These are phyloP conservation scores for Hydriomena furcata DNA, from an alignment of 2,888 invertebrate genomes.

Conservation along the genomic window DNA sequence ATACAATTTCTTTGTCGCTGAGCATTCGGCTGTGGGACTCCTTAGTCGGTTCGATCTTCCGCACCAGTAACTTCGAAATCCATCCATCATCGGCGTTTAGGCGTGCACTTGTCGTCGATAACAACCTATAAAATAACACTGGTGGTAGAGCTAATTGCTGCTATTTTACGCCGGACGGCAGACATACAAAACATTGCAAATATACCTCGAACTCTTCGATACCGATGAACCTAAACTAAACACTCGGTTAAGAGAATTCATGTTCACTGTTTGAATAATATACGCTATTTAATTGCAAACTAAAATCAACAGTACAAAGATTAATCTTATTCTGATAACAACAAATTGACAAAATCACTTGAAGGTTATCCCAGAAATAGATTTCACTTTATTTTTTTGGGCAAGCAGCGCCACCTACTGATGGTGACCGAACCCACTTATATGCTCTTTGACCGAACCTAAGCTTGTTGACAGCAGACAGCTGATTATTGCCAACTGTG, in stretches of 20 bases:
- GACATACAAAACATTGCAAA: slow-evolving; percentile 36
- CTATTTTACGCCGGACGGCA: slow-evolving; percentile 47
- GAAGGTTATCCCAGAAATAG: slow-evolving; percentile 81
- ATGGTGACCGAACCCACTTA: no score
- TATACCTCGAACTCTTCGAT: slow-evolving; percentile 70
- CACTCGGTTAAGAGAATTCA: slow-evolving; percentile 72
- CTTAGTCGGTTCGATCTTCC: slow-evolving; percentile 96
- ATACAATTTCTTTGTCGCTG: slow-evolving; percentile 97
- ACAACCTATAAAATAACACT: slow-evolving; percentile 63
- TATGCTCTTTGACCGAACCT: no score
- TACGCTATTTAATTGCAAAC: slow-evolving; percentile 36
- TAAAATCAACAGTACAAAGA: slow-evolving; percentile 43
- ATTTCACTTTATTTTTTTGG: slow-evolving; percentile 42
- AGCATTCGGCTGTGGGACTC: slow-evolving; percentile 98
- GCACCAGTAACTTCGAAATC: slow-evolving; percentile 94
- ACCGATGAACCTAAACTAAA: slow-evolving; percentile 58
- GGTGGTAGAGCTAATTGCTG: slow-evolving; percentile 40
- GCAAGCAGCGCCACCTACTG: slow-evolving; percentile 61
- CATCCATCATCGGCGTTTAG: slow-evolving; percentile 88
- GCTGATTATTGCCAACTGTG: slow-evolving; percentile 35
- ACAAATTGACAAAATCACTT: slow-evolving; percentile 77
- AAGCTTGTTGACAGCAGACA: slow-evolving; percentile 17
- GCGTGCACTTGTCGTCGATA: slow-evolving; percentile 64
- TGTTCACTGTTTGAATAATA: slow-evolving; percentile 45
- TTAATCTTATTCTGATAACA: slow-evolving; percentile 68